Evolutionary conservation across 2,888 invertebrate species (phyloP).

Genomic region (Drosophila ochracea): DNA sequence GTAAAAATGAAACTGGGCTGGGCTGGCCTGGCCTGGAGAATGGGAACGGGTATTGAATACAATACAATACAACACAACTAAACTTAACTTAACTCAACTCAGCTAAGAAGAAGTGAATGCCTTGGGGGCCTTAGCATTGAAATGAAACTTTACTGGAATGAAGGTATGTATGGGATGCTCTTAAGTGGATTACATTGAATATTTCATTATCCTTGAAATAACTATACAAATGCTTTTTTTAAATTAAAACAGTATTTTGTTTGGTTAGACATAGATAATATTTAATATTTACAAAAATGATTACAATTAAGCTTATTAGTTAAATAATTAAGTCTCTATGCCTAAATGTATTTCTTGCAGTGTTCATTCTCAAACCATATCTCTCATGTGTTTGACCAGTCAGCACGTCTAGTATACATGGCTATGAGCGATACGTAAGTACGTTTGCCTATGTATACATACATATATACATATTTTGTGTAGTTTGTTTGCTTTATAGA

Average conservation of each 20-base stretch:
- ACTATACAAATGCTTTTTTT: background rate
- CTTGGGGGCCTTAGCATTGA: background rate
- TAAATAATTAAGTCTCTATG: background rate
- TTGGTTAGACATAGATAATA: background rate
- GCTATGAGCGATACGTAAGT: constrained; percentile 16
- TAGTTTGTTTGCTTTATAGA: constrained; percentile 48
- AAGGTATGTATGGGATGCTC: constrained; percentile 16
- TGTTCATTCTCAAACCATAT: background rate
- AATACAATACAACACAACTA: constrained; percentile 8
- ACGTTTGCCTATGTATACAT: constrained; percentile 14
- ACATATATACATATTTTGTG: constrained; percentile 4
- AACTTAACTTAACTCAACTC: constrained; percentile 2
- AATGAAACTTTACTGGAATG: constrained; percentile 6
- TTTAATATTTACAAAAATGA: background rate
- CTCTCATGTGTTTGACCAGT: background rate
- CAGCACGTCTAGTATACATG: constrained; percentile 33
- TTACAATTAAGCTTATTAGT: background rate
- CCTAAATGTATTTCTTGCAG: background rate
- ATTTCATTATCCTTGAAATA: background rate
- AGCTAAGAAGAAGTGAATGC: constrained; percentile 4
- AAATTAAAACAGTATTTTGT: background rate
- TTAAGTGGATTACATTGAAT: constrained; percentile 1
- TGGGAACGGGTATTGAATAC: constrained; percentile 24
- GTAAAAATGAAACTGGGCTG: constrained; percentile 56
- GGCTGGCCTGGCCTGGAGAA: constrained; percentile 5